phyloP scores from a whole-genome alignment of 1,140 invertebrate species.

The Drosophila hydei region DNA sequence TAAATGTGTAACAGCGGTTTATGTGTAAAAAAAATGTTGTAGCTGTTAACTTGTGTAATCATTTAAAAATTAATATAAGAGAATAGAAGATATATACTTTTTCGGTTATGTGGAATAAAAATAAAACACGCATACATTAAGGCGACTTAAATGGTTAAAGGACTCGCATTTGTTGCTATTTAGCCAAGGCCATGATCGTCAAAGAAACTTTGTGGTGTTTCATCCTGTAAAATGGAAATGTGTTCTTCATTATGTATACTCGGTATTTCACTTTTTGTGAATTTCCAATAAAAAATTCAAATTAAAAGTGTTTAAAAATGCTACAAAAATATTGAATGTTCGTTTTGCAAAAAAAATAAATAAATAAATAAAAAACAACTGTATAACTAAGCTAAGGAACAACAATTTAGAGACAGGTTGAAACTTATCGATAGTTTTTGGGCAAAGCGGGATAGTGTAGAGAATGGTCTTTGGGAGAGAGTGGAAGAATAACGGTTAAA shows the following conservation, averaged over 20 bases:
- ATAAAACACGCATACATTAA: conserved; percentile 66
- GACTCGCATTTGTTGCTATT: conserved; percentile 34
- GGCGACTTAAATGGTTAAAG: conserved; percentile 64
- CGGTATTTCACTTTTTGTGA: conserved; percentile 13
- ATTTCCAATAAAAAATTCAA: conserved; percentile 29
- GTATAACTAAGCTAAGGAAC: conserved; percentile 9
- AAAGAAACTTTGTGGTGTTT: conserved; percentile 99
- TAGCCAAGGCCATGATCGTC: conserved; percentile 99
- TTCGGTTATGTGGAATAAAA: conserved; percentile 60
- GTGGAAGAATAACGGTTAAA: conserved; percentile 12
- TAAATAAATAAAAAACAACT: neutral
- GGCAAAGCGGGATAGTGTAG: conserved; percentile 15
- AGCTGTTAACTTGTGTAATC: conserved; percentile 41
- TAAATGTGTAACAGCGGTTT: conserved; percentile 52
- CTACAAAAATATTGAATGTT: conserved; percentile 1
- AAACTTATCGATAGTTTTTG: neutral
- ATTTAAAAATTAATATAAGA: conserved; percentile 35
- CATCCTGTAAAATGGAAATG: conserved; percentile 93
- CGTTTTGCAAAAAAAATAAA: conserved; percentile 2
- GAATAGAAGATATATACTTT: conserved; percentile 52
- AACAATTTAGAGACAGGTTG: conserved; percentile 18
- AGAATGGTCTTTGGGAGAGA: conserved; percentile 21
- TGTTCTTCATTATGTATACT: conserved; percentile 63
- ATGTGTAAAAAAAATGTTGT: conserved; percentile 30
- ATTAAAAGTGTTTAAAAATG: conserved; percentile 1